phyloP scores from a whole-genome alignment of 2,888 invertebrate species.

The Ectobius pallidus region DNA sequence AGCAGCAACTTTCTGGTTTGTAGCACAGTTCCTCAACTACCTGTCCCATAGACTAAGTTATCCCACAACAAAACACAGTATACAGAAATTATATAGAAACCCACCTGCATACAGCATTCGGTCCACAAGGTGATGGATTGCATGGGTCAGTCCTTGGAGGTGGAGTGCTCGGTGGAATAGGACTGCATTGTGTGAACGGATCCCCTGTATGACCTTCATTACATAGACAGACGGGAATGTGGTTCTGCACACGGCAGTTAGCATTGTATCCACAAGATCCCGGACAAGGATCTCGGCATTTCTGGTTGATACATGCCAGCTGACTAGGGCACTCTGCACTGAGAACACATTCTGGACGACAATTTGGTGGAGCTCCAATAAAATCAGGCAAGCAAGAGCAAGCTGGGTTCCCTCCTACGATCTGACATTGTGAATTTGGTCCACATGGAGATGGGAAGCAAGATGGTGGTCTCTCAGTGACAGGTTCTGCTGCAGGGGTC shows the following conservation, averaged over 20 bases:
- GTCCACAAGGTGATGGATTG: slow-evolving; percentile 76
- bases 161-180: slow-evolving; percentile 56
- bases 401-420: slow-evolving; percentile 73
- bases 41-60: too few species aligned
- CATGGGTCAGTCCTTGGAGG: slow-evolving; percentile 60
- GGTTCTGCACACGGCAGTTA: slow-evolving; percentile 77
- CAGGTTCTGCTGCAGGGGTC: slow-evolving; percentile 45
- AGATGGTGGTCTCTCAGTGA: slow-evolving; percentile 72
- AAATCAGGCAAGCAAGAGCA: slow-evolving; percentile 82
- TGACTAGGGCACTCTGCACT: slow-evolving; percentile 81
- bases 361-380: slow-evolving; percentile 78
- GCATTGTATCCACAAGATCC: slow-evolving; percentile 83
- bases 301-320: slow-evolving; percentile 77
- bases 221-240: slow-evolving; percentile 81
- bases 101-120: slow-evolving; percentile 53
- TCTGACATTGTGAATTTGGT: slow-evolving; percentile 79
- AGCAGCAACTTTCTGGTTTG: too few species aligned
- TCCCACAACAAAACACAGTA: too few species aligned
- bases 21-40: too few species aligned
- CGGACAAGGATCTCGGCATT: slow-evolving; percentile 82
- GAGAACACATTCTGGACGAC: slow-evolving; percentile 79
- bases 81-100: too few species aligned
- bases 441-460: slow-evolving; percentile 86
- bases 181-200: slow-evolving; percentile 76
- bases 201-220: slow-evolving; percentile 78